Percentiles rank a stretch among this genome's conserved stretches.
Evolutionary conservation across 1,140 invertebrate species (phyloP).

Genomic region (Nomia melanderi): DNA sequence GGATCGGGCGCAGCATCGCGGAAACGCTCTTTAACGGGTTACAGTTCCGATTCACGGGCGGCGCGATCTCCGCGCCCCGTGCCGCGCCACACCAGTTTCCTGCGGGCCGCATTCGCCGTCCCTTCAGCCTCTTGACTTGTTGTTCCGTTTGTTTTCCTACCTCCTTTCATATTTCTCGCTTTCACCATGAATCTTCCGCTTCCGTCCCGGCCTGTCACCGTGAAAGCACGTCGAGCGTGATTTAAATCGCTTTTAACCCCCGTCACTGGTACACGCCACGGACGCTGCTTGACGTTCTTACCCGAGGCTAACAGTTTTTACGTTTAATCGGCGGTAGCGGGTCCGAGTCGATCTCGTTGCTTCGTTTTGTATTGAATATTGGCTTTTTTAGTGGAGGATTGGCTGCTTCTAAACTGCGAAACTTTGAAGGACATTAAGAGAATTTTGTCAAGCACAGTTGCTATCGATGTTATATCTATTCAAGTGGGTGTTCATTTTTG

Average conservation of each 20-base stretch:
- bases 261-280: not conserved
- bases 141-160: slow-evolving; percentile 17
- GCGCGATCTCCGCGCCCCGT: too few relatives aligned
- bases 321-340: not conserved
- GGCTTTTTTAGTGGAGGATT: too few relatives aligned
- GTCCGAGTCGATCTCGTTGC: too few relatives aligned
- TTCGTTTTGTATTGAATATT: too few relatives aligned
- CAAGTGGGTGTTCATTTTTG: too few relatives aligned
- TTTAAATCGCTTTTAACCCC: slow-evolving; percentile 22
- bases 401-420: too few relatives aligned
- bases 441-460: too few relatives aligned
- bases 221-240: slow-evolving; percentile 12
- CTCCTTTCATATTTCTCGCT: slow-evolving; percentile 19
- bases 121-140: not conserved
- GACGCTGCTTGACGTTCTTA: too few relatives aligned
- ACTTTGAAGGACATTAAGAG: too few relatives aligned
- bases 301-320: not conserved
- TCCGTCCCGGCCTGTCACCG: not conserved
- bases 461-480: too few relatives aligned
- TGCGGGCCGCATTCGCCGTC: too few relatives aligned
- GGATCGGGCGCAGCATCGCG: slow-evolving; percentile 31
- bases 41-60: slow-evolving; percentile 21
- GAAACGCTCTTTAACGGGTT: slow-evolving; percentile 38
- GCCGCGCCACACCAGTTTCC: too few relatives aligned
- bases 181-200: slow-evolving; percentile 5